Base-by-base conservation (phyloP, 2,888 invertebrate species). In the Morpho deidamia region DNA sequence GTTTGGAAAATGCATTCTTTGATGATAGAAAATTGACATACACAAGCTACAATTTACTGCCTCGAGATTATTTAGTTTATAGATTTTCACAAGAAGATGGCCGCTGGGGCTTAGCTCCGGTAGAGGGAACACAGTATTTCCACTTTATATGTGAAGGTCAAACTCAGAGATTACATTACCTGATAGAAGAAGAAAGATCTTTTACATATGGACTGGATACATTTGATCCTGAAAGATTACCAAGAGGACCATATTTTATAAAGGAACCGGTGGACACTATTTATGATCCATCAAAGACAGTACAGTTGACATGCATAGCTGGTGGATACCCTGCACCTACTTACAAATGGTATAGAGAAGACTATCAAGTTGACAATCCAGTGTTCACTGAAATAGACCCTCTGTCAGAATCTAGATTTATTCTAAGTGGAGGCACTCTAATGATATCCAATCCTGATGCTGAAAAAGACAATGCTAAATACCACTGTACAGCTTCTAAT, bases 401-500 rank as follows among this genome's bases (percentile, higher is more conserved):
- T 0, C 76, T 97, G 44, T 72, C 74, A 35, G 93, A 96, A 70
- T 73, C 85, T 14, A 92, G 96, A 54, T 96, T 94, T 71, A 97
- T 98, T 1, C 81, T 98, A 7, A 97, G 97, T 69, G 98, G 98
- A 56, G 99, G 99, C 32, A 95, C 95, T 59, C 88, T 99, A 8
- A 96, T 97, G 66, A 97, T 99, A 55, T 93, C 94, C 66, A 92
- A 94, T 68, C 98, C 98, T 0, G 93, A 95, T 68, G 94, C 95
- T 78, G 92, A 92, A 60, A 87, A 89, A 53, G 97, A 99, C 74
- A 93, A 96, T 73, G 96, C 97, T 0, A 92, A 94, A 11, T 99
- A 98, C 80, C 97, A 98, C 72, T 99, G 99, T 73, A 94, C 95
- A 66, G 98, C 98, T 2, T 89, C 92, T n/a, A 99, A 99, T 80